Base-by-base conservation (phyloP, 2,113 vertebrate genomes). In the Rhagologus leucostigma region DNA sequence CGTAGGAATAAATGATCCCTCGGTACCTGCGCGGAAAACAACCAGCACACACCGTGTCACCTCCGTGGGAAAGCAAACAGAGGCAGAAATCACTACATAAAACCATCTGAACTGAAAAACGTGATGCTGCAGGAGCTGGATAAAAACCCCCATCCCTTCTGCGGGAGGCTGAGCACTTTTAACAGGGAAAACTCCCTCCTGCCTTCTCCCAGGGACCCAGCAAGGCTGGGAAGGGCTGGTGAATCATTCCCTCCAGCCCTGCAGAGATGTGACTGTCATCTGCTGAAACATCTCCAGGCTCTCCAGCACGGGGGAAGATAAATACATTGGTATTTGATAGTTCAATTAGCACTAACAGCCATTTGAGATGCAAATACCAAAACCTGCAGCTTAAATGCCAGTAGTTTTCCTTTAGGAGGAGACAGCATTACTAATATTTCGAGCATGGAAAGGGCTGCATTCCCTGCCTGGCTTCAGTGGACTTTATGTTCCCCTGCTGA, bases 1-100 rank as follows among this genome's bases (percentile, higher is more conserved):
- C 99, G 2, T 99, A 99, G 78, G 97, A 98, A 16, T 98, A 98
- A 97, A 99, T 98, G 78, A 98, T 96, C 41, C 99, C 99, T 16
- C 98, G 96, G 93, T 99, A 98, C 82, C 99, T 99, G 94, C 5
- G 50, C 3, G 14, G 37, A 64, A 65, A 87, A 96, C 63, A 83
- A 11, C 27, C 46, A 41, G 6, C 30, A n/a, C 33, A 19, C 18
- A 12, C 1, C 35, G 1, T 9, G 14, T 30, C 60, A 53, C 11
- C 50, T 17, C 55, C 14, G 30, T 4, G 44, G 23, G 24, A 17
- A 44, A 68, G 78, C 1, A 6, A 30, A 7, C 15, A 32, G 41
- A 50, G 49, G 11, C 1, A 22, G 29, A 8, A 10, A 32, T 1
- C 30, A 14, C 70, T 8, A 3, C 0, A 17, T n/a, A 32, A 39